These are phyloP conservation scores for Centruroides sculpturatus DNA, from an alignment of 1,140 invertebrate species.

Conservation along the genomic window DNA sequence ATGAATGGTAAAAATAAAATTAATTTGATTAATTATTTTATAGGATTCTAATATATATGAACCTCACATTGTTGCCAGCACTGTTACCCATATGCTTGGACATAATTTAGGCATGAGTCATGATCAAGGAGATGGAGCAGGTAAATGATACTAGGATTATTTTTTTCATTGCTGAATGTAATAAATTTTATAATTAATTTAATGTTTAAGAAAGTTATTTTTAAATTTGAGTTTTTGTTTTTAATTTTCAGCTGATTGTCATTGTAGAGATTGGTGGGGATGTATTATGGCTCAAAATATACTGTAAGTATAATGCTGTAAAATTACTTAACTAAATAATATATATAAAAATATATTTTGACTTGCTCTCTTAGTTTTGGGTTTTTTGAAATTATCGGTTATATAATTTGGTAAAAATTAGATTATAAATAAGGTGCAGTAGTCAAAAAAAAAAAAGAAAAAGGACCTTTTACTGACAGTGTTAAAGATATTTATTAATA, in stretches of 20 bases:
- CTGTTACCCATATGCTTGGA: constrained; percentile 91
- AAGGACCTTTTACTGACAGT: no score
- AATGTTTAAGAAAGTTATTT: neutral
- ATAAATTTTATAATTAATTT: neutral
- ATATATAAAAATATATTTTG: no score
- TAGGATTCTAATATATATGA: constrained; percentile 77
- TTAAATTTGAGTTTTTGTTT: neutral
- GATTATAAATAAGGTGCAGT: no score
- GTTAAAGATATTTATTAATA: no score
- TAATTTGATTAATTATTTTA: constrained; percentile 1
- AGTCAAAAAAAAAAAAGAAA: no score
- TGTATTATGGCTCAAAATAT: constrained; percentile 90
- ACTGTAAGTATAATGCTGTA: constrained; percentile 8
- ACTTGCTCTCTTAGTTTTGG: no score
- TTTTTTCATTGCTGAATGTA: neutral
- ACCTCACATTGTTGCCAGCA: constrained; percentile 79
- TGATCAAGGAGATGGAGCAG: constrained; percentile 34
- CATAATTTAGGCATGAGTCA: constrained; percentile 92
- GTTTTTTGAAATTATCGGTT: neutral
- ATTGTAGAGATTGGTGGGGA: constrained; percentile 83
- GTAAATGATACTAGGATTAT: neutral
- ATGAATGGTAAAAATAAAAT: no score
- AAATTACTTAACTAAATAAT: no score
- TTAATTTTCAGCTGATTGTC: constrained; percentile 46
- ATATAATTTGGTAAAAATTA: neutral